A percentile compares a stretch with the other conserved stretches of the same genome.
These are phyloP conservation scores for Boulengeromyrus knoepffleri DNA, from an alignment of 2,113 vertebrate species.

Conservation along the genomic window DNA sequence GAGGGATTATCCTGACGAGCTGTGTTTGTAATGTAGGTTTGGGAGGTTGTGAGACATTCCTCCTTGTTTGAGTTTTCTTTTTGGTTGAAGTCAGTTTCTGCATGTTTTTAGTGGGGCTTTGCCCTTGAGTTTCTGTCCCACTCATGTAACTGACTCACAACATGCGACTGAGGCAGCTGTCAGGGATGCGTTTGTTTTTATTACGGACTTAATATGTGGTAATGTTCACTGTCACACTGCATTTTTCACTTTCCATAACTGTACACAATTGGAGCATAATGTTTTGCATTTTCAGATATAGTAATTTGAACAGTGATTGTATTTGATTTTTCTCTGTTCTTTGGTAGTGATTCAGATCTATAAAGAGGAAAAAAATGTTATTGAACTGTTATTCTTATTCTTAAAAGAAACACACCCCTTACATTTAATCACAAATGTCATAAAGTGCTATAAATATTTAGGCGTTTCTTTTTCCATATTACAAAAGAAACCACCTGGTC, in stretches of 20 bases:
- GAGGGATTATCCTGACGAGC: not conserved
- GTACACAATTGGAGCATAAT: not conserved
- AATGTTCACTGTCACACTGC: not conserved
- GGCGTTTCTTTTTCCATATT: not conserved
- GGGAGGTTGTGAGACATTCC: not conserved
- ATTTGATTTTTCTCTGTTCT: not conserved
- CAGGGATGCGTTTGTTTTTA: not conserved
- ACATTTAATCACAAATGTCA: not conserved
- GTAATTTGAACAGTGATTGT: not conserved
- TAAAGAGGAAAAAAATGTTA: not conserved
- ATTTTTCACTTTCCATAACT: not conserved
- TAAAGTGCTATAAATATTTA: not conserved
- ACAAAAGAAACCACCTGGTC: not conserved
- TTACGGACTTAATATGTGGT: not conserved
- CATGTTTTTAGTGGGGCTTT: not conserved
- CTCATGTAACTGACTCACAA: not conserved
- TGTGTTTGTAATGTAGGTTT: not conserved
- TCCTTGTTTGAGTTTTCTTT: not conserved
- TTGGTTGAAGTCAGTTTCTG: not conserved
- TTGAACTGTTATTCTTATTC: not conserved
- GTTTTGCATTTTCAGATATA: not conserved
- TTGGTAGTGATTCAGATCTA: not conserved
- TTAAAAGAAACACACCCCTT: not conserved
- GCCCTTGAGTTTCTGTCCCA: not conserved
- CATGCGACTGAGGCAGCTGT: not conserved